phyloP scores from a whole-genome alignment of 2,888 invertebrate genomes.

The Calameuta idolon region DNA sequence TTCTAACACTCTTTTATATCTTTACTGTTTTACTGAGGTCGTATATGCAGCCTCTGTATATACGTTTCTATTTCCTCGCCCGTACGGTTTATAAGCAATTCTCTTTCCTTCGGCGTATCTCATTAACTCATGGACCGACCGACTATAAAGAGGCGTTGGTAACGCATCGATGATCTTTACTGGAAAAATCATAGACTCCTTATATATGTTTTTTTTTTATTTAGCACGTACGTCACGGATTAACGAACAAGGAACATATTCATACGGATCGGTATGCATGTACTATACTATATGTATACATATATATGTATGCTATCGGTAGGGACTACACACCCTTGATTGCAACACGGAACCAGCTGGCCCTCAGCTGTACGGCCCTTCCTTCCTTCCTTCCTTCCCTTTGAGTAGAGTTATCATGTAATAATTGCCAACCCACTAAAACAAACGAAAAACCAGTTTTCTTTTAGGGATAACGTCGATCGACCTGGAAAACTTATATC shows the following conservation, averaged over 20 bases:
- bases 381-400: conserved; percentile 10
- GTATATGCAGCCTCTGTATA: conserved; percentile 8
- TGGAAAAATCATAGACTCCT: background rate
- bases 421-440: background rate
- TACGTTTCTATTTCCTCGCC: background rate
- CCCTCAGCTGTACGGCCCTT: conserved; percentile 8
- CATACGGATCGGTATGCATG: background rate
- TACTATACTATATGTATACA: background rate
- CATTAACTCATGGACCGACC: conserved; percentile 27
- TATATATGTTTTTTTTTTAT: background rate
- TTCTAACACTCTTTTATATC: conserved; percentile 21
- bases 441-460: background rate
- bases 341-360: background rate
- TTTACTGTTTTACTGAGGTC: conserved; percentile 6
- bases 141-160: background rate
- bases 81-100: conserved; percentile 15
- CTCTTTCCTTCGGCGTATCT: conserved; percentile 30
- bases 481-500: background rate
- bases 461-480: background rate
- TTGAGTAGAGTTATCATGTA: background rate
- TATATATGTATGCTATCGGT: background rate
- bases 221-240: background rate
- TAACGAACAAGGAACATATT: background rate
- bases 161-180: background rate
- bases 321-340: background rate